Conservation (phyloP, 2,797 vertebrate genomes). For the Oophaga sylvatica region DNA sequence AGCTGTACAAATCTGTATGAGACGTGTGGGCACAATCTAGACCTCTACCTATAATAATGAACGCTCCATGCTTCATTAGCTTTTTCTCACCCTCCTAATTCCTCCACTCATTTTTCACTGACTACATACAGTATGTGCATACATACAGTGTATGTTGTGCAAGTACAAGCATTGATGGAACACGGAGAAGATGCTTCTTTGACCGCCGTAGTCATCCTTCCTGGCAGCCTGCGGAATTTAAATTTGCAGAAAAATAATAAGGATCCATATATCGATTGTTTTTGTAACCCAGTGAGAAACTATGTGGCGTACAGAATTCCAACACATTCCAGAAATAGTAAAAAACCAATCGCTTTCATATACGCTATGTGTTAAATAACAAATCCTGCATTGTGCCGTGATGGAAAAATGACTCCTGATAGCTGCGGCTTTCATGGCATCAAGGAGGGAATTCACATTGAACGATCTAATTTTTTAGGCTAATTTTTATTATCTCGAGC, state of each 20-base stretch:
- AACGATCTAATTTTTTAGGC: too few species aligned
- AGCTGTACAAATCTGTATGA: constrained; percentile 39
- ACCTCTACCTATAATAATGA: constrained; percentile 48
- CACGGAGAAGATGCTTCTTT: neutral
- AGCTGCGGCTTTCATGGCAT: too few species aligned
- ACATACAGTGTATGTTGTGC: neutral
- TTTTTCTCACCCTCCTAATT: constrained; percentile 22
- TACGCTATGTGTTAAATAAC: too few species aligned
- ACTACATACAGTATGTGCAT: neutral
- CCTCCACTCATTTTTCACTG: neutral
- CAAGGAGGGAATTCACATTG: too few species aligned
- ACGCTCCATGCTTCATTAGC: constrained; percentile 30
- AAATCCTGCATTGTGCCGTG: too few species aligned
- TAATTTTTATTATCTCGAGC: too few species aligned
- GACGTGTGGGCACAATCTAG: constrained; percentile 32
- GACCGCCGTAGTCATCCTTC: neutral
- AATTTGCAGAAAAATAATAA: neutral
- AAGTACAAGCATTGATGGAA: neutral
- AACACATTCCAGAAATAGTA: constrained; percentile 12
- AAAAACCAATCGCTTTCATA: too few species aligned
- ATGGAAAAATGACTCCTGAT: too few species aligned
- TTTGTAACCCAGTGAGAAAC: neutral
- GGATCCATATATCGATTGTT: neutral
- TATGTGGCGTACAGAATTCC: constrained; percentile 7
- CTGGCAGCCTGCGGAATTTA: neutral